Conservation (phyloP, 2,797 vertebrate genomes). For the Enteromius fasciolatus region DNA sequence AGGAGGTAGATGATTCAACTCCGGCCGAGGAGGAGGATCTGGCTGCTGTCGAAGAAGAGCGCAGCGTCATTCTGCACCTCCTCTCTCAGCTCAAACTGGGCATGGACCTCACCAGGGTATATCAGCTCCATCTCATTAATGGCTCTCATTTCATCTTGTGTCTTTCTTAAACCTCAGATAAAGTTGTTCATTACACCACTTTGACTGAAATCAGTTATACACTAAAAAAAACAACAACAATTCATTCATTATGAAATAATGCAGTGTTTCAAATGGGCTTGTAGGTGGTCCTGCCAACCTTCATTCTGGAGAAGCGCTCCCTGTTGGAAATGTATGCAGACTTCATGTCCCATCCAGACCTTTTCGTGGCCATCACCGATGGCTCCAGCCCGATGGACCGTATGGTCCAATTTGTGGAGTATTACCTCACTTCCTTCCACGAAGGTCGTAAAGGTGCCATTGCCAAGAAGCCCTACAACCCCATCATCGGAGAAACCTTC, state of each 20-base stretch:
- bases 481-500: conserved; percentile 96
- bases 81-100: conserved; percentile 98
- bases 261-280: not conserved
- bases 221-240: not conserved
- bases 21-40: conserved; percentile 90
- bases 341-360: conserved; percentile 97
- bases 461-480: conserved; percentile 98
- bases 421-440: conserved; percentile 98
- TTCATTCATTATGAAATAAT: not conserved
- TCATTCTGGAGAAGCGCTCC: conserved; percentile 97
- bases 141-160: not conserved
- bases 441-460: conserved; percentile 97
- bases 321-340: conserved; percentile 98
- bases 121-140: conserved; percentile 23
- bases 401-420: conserved; percentile 96
- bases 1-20: conserved; percentile 87
- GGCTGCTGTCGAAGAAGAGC: conserved; percentile 93
- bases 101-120: conserved; percentile 98
- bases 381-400: conserved; percentile 88
- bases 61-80: conserved; percentile 96
- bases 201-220: not conserved
- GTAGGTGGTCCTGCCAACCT: conserved; percentile 96
- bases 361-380: conserved; percentile 88
- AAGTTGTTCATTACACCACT: not conserved
- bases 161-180: conserved; percentile 4